A percentile compares a stretch with the other conserved stretches of the same genome.
Evolutionary conservation across 2,888 invertebrate species (phyloP).

Genomic region (Teleiodes luculella): DNA sequence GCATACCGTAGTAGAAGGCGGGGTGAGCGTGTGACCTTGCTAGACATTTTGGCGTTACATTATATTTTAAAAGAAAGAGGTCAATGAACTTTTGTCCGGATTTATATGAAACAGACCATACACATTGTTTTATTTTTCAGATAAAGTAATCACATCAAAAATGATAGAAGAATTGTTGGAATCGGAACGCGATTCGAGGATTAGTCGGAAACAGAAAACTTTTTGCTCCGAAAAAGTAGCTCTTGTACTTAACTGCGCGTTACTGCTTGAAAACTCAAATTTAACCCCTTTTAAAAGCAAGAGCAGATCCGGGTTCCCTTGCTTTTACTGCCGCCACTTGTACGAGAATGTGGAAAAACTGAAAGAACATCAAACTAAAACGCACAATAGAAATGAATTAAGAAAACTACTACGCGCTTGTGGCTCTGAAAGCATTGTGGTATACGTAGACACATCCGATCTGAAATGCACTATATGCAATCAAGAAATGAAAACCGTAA

Average conservation of each 20-base stretch:
- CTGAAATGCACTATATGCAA: conserved; percentile 52
- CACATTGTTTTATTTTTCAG: conserved; percentile 35
- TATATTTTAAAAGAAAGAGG: no score
- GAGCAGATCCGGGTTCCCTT: conserved; percentile 53
- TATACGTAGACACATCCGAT: conserved; percentile 58
- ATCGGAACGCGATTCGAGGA: conserved; percentile 15
- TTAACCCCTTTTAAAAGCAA: conserved; percentile 56
- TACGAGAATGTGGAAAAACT: conserved; percentile 46
- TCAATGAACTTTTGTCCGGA: no score
- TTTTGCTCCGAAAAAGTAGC: conserved; percentile 53
- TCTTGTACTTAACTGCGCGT: conserved; percentile 45
- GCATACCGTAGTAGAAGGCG: no score
- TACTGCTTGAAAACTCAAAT: conserved; percentile 50
- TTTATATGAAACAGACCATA: no score
- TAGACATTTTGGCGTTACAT: no score
- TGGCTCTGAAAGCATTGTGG: conserved; percentile 50
- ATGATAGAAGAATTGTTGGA: conserved; percentile 34
- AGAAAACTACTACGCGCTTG: conserved; percentile 43
- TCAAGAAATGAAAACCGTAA: conserved; percentile 34
- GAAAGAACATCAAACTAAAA: conserved; percentile 36
- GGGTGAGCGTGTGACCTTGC: no score
- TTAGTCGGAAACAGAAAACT: conserved; percentile 14
- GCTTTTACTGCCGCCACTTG: conserved; percentile 55
- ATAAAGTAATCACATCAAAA: conserved; percentile 37
- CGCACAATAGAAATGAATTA: conserved; percentile 41